Base-by-base conservation (phyloP, 1,140 invertebrate species). In the Streblospio benedicti region DNA sequence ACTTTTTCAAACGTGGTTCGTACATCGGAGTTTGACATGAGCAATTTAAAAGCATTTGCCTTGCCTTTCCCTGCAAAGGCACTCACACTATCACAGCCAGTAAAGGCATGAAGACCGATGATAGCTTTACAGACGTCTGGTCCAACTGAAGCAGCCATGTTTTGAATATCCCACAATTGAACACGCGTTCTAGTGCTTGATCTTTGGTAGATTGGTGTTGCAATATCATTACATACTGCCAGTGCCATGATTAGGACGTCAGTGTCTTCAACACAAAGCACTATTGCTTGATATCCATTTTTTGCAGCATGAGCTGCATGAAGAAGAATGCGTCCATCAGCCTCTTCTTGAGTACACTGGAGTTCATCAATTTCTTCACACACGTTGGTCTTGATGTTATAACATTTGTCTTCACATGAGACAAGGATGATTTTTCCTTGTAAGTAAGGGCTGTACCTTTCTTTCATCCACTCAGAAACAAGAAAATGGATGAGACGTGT, bases 31-130 rank as follows among this genome's bases (percentile, higher is more conserved):
- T n/a, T n/a, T 20, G 23, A 27, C 25, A 28, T 51, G 23, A 51
- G 31, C 3, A 51, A 9, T 51, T 51, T 51, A 1, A 51, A 28
- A 51, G 49, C 49, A 51, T 28, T 20, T 51, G 49, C 49, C 27
- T 51, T 51, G 16, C 49, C 49, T 51, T 51, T 51, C 49, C 49
- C n/a, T n/a, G 23, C 9, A 51, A 14, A 51, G 25, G 9, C 49
- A 28, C 49, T 51, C n/a, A 51, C 49, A 3, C 6, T 25, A 0
- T 51, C 49, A 51, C 49, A 51, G 25, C 49, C 49, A 51, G 49
- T 28, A 28, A n/a, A 51, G 25, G 49, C 1, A 1, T 0, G 49
- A 20, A 51, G 20, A 27, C 49, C 49, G 1, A 20, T 51, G 16
- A 51, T 6, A 51, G 49, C 49, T 20, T 38, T 38, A n/a, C 9